Conservation (phyloP, 2,113 vertebrate genomes). For the Chaetodon auriga region DNA sequence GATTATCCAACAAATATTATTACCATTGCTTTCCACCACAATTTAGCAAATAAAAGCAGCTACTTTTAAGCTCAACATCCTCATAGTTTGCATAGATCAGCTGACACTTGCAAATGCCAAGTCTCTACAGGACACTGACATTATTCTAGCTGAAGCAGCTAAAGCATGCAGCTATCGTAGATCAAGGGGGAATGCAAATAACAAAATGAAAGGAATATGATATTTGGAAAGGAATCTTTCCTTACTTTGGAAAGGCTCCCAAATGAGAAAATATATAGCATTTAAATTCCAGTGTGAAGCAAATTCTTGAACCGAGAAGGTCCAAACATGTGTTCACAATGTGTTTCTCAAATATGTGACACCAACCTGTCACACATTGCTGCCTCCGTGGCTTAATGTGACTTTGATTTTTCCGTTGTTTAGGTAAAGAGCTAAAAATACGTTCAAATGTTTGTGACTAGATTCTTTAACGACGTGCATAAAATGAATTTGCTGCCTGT, state of each 20-base stretch:
- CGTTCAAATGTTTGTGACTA: neutral
- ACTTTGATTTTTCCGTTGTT: neutral
- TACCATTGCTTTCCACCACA: neutral
- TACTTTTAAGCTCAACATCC: constrained; percentile 3
- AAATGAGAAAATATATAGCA: constrained; percentile 45
- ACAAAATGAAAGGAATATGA: constrained; percentile 45
- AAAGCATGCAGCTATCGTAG: constrained; percentile 50
- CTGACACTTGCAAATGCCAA: constrained; percentile 55
- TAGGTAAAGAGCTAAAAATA: neutral
- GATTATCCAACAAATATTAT: neutral
- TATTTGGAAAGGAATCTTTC: constrained; percentile 46
- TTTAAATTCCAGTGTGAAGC: constrained; percentile 42
- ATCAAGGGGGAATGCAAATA: constrained; percentile 58
- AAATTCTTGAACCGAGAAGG: constrained; percentile 52
- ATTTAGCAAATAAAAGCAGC: constrained; percentile 29
- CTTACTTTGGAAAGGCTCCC: constrained; percentile 45
- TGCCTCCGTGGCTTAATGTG: constrained; percentile 10
- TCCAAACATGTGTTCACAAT: constrained; percentile 73
- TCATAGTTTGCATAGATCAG: constrained; percentile 31
- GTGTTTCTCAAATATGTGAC: constrained; percentile 64
- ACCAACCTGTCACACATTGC: constrained; percentile 56
- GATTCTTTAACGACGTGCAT: constrained; percentile 7
- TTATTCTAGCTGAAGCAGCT: constrained; percentile 45
- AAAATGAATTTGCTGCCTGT: constrained; percentile 13
- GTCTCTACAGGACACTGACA: constrained; percentile 50